These are phyloP conservation scores for Serripes groenlandicus DNA, from an alignment of 2,888 invertebrate genomes.

Conservation along the genomic window DNA sequence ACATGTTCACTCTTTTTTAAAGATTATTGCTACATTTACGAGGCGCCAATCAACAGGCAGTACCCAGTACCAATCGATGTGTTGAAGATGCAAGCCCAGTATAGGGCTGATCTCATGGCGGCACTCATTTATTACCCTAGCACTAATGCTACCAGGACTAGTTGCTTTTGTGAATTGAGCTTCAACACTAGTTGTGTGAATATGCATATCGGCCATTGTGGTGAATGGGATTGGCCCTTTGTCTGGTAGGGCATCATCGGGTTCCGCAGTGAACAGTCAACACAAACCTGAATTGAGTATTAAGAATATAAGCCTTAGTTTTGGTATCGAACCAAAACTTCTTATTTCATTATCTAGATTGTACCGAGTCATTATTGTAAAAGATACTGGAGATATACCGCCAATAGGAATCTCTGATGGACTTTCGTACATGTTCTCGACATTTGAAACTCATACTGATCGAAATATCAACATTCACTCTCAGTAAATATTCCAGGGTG, in stretches of 20 bases:
- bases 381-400: constrained; percentile 5
- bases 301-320: not conserved
- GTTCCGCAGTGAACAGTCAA: not conserved
- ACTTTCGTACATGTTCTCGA: constrained; percentile 5
- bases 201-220: not conserved
- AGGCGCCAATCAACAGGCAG: not conserved
- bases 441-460: not conserved
- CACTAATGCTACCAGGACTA: not conserved
- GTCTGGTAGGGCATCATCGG: not conserved
- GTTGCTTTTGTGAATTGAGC: not conserved
- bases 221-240: not conserved
- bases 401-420: constrained; percentile 21
- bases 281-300: not conserved
- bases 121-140: not conserved
- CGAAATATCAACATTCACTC: not conserved
- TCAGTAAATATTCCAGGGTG: not conserved
- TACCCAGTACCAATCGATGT: not conserved
- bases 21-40: not conserved
- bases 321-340: not conserved
- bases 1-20: not conserved
- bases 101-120: not conserved
- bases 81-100: not conserved
- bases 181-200: not conserved
- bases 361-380: not conserved
- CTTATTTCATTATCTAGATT: not conserved